Base-by-base conservation (phyloP, 2,797 vertebrate species). In the Sebastiscus albofasciatus region DNA sequence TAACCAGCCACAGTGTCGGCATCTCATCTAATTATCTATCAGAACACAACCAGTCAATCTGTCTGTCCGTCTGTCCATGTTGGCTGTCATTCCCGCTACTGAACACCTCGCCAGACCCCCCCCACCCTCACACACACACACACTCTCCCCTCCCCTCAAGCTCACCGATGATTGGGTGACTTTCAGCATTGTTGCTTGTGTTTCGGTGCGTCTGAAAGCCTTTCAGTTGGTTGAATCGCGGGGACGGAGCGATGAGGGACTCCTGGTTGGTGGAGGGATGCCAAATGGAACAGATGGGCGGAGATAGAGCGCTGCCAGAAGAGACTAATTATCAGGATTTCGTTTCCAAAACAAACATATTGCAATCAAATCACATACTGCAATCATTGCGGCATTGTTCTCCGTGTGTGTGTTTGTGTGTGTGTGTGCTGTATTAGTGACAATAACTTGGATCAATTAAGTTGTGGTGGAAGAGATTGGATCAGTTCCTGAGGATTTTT, bases 321-420 rank as follows among this genome's bases (percentile, higher is more conserved):
- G 90, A 91, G 91, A 93, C 92, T 96, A 94, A 96, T 96, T 95
- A 94, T 95, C 94, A 91, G 89, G 83, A 89, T 95, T 95, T 94
- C 85, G 72, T 94, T 93, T 95, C 92, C 92, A 95, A 95, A 93
- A 89, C 92, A 96, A 96, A 96, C 95, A 96, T 96, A 96, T 96
- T 96, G 95, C 95, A 93, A 93, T 94, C 86, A 94, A 95, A 95
- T 95, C 93, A 90, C 94, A 95, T 90, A 87, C 89, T 91, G 92
- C 91, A 93, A 93, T 94, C 83, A 91, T 89, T 88, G 87, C 90
- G 80, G 84, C 90, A 95, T 94, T 93, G 89, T 92, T 90, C 39
- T 42, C 66, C 67, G 27, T 80, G 68, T 87, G 55, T 75, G 24
- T 49, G 16, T 39, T 39, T 39, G 59, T 80, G 68, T 79, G 70